Evolutionary conservation across 2,888 invertebrate species (phyloP).

Genomic region (Onthophagus sagittarius): DNA sequence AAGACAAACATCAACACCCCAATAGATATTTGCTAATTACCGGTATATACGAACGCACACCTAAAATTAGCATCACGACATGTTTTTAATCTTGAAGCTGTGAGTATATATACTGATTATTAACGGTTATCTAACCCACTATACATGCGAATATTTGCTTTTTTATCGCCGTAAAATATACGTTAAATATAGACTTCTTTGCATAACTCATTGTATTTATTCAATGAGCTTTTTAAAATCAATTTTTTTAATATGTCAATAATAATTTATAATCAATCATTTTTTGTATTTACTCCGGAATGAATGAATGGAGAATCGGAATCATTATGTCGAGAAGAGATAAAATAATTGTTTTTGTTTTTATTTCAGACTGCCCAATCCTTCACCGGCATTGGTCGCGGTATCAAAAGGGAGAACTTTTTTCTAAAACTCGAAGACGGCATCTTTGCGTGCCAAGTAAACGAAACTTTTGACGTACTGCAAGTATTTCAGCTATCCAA

Average conservation of each 20-base stretch:
- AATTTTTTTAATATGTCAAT: too few relatives aligned
- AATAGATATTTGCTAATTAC: background rate
- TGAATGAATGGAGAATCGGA: background rate
- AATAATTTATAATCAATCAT: too few relatives aligned
- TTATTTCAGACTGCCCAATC: conserved; percentile 69
- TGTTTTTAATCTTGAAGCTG: background rate
- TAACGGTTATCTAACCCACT: background rate
- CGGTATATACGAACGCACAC: background rate
- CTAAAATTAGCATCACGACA: background rate
- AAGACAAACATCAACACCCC: background rate
- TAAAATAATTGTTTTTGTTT: conserved; percentile 29
- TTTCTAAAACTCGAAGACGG: conserved; percentile 96
- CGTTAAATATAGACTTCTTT: background rate
- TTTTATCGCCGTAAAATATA: background rate
- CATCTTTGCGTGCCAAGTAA: conserved; percentile 96
- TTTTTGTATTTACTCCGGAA: background rate
- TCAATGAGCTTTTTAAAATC: background rate
- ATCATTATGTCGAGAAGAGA: background rate
- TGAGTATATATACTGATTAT: background rate
- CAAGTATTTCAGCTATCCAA: conserved; percentile 93
- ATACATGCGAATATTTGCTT: too few relatives aligned
- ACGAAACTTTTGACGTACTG: conserved; percentile 91
- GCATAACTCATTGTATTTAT: background rate
- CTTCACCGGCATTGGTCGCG: conserved; percentile 75
- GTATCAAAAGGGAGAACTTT: conserved; percentile 89